Evolutionary conservation across 2,888 invertebrate genomes (phyloP).

Genomic region (Machimus atricapillus): DNA sequence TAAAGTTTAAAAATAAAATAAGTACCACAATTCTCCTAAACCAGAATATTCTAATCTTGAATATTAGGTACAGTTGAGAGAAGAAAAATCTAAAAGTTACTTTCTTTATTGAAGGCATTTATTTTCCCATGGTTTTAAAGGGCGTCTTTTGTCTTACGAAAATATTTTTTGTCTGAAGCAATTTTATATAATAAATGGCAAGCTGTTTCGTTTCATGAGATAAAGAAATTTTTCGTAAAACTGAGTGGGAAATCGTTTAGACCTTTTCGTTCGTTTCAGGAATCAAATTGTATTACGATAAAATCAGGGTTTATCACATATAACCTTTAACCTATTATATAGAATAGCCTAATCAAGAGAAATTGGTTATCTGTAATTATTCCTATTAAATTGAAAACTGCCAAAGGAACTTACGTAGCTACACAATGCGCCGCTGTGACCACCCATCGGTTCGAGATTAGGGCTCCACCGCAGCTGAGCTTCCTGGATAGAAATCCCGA

Average conservation of each 20-base stretch:
- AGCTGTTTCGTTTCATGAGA: not conserved
- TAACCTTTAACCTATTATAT: not conserved
- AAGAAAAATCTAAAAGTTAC: too few species aligned
- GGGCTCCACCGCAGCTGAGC: constrained; percentile 89
- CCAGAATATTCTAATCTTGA: too few species aligned
- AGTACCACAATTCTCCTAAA: too few species aligned
- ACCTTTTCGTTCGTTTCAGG: not conserved
- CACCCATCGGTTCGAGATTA: constrained; percentile 90
- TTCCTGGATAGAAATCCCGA: constrained; percentile 89
- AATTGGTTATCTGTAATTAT: not conserved
- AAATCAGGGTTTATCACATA: not conserved
- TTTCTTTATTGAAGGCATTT: not conserved
- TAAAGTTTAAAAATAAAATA: too few species aligned
- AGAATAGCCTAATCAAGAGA: not conserved
- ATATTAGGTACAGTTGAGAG: too few species aligned
- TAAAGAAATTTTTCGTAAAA: not conserved
- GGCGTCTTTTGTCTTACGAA: not conserved
- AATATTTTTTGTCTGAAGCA: not conserved
- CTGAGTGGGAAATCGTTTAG: not conserved
- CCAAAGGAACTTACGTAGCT: constrained; percentile 74
- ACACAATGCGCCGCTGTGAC: constrained; percentile 93
- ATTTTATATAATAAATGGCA: too few species aligned
- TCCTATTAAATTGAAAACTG: not conserved
- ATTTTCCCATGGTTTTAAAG: not conserved
- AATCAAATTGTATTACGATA: not conserved